Evolutionary conservation across 1,140 invertebrate genomes (phyloP), one percentile per base, ranked within the genome.

Genomic region (Halesus radiatus): DNA sequence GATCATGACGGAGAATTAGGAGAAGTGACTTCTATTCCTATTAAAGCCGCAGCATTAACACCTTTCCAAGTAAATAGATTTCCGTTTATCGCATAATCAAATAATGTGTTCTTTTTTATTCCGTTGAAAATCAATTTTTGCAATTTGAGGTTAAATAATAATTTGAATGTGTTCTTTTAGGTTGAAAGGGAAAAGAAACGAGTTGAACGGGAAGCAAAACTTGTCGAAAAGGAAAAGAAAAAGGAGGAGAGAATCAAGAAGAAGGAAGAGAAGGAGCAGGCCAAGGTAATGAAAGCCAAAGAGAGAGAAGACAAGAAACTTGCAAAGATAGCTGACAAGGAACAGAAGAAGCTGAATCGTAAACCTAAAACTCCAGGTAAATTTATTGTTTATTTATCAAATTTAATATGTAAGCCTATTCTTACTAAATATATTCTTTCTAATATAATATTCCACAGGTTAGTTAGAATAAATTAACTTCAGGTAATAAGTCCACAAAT

Each of bases 221-320:
- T 86, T 80, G 90, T 91, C n/a, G 91, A 91, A 26, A 92, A 91
- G 62, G 92, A 92, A 81, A 92, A 92, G 50, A 90, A 90, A 58
- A 91, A 90, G 76, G 86, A 91, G 45, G 92, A 92, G 50, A 87
- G 91, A 0, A 85, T 92, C 60, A 91, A 92, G 16, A 92, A 93
- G 80, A 92, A 92, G 79, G 85, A 92, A 72, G 92, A 93, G 79
- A 92, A 92, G 72, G 90, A 91, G 7, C 89, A 91, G 54, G 82
- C 89, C n/a, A 92, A 93, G 81, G 89, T 89, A 72, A 85, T 85
- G 77, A 89, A 87, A 54, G 88, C 88, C 15, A 89, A 89, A 75
- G 88, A 89, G 58, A 77, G 88, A 20, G 89, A 90, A 81, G 88
- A 90, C 83, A 89, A 90, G 80, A 84, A 85, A 76, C 83, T 86